Evolutionary conservation across 2,113 vertebrate genomes (phyloP).

Genomic region (Pterophyllum scalare): DNA sequence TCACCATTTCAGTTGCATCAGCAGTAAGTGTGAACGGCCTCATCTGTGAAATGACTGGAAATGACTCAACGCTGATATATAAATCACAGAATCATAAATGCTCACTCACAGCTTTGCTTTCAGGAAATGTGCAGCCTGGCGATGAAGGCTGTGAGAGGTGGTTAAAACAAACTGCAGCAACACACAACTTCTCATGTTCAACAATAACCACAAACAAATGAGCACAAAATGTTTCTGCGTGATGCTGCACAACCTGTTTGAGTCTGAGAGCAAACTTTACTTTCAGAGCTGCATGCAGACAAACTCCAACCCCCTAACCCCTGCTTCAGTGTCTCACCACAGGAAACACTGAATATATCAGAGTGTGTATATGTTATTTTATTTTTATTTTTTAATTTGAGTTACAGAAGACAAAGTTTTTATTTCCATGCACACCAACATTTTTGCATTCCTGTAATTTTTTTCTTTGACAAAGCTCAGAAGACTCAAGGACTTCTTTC

Average conservation of each 20-base stretch:
- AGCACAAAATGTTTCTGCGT: not conserved
- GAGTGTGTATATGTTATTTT: too few relatives aligned
- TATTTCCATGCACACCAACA: not conserved
- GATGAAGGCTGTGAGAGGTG: not conserved
- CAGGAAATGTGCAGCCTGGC: not conserved
- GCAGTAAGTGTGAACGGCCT: not conserved
- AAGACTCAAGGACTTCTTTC: not conserved
- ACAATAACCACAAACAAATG: not conserved
- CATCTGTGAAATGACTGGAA: not conserved
- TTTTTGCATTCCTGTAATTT: conserved; percentile 1
- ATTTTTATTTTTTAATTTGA: not conserved
- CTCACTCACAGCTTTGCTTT: not conserved
- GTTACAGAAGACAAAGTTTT: not conserved
- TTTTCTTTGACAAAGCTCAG: not conserved
- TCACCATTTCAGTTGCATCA: not conserved
- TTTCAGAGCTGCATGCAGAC: not conserved
- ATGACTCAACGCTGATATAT: not conserved
- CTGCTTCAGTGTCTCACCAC: not conserved
- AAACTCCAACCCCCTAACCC: too few relatives aligned
- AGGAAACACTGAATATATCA: fast-evolving
- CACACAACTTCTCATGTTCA: not conserved
- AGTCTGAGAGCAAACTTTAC: not conserved
- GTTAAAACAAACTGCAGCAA: not conserved
- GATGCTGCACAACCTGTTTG: not conserved
- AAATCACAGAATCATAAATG: not conserved